Evolutionary conservation across 2,888 invertebrate species (phyloP).

Genomic region (Pseudolycoriella hygida): DNA sequence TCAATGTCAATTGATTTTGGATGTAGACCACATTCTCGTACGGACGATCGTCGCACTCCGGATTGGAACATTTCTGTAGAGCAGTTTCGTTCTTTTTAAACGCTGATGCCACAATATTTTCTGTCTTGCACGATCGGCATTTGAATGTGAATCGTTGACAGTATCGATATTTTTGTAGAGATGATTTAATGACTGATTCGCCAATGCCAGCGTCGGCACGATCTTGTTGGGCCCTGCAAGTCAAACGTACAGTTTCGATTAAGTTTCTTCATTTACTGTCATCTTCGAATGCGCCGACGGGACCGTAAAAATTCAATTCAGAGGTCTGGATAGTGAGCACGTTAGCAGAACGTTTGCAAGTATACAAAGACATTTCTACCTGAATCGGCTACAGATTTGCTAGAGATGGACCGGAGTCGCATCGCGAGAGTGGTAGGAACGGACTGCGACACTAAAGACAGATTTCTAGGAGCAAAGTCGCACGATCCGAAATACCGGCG

Average conservation of each 20-base stretch:
- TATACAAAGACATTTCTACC: no score
- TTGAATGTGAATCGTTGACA: conserved; percentile 48
- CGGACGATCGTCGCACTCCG: conserved; percentile 46
- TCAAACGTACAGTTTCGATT: not conserved
- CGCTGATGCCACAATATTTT: conserved; percentile 34
- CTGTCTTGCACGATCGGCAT: conserved; percentile 39
- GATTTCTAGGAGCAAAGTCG: no score
- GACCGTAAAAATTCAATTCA: not conserved
- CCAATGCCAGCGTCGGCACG: conserved; percentile 27
- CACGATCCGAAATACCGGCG: no score
- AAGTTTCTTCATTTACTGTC: not conserved
- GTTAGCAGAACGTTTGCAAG: no score
- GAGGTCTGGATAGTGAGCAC: not conserved
- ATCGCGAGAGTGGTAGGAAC: no score
- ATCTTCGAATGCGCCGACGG: conserved; percentile 30
- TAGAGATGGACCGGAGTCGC: no score
- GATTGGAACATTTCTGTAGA: conserved; percentile 54
- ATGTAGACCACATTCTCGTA: conserved; percentile 47
- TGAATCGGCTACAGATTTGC: no score
- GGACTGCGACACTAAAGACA: no score
- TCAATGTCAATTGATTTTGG: conserved; percentile 52
- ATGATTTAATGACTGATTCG: conserved; percentile 22
- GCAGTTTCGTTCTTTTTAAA: conserved; percentile 32
- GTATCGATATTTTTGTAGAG: conserved; percentile 34
- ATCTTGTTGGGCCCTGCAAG: conserved; percentile 25